Evolutionary conservation across 2,797 vertebrate species (phyloP).

Genomic region (Merluccius polli): DNA sequence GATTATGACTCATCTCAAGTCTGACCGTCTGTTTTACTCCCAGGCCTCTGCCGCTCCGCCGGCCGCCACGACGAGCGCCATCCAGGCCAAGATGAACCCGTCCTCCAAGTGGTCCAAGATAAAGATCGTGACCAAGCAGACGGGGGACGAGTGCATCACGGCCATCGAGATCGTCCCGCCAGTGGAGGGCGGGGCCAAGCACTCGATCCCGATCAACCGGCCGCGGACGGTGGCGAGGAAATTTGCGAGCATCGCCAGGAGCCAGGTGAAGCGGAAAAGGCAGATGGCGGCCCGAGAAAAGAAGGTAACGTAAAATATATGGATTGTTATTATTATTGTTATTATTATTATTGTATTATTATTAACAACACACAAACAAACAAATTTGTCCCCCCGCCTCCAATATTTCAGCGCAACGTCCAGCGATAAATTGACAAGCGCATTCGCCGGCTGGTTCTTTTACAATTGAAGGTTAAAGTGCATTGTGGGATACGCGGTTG

Average conservation of each 20-base stretch:
- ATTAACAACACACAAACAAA: no score
- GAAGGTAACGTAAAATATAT: constrained; percentile 73
- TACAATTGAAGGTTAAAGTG: no score
- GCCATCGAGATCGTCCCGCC: constrained; percentile 93
- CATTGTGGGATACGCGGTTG: no score
- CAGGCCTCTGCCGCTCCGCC: constrained; percentile 46
- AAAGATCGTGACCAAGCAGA: constrained; percentile 96
- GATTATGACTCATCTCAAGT: no score
- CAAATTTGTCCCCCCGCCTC: no score
- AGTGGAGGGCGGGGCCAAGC: constrained; percentile 78
- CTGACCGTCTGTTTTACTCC: constrained; percentile 9
- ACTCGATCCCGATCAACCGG: constrained; percentile 80
- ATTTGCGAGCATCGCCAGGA: constrained; percentile 95
- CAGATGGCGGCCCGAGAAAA: constrained; percentile 98
- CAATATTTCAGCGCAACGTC: no score
- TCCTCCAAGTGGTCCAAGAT: constrained; percentile 95
- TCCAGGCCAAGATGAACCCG: constrained; percentile 56
- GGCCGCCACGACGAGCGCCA: constrained; percentile 17
- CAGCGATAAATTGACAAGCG: no score
- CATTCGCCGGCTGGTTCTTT: no score
- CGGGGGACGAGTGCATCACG: constrained; percentile 90
- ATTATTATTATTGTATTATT: no score
- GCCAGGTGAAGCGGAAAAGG: constrained; percentile 94
- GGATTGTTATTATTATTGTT: no score
- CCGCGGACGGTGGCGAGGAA: constrained; percentile 89